Evolutionary conservation across 2,888 invertebrate species (phyloP), one percentile per base, ranked within the genome.

Genomic region (Oxyscelio sp.): DNA sequence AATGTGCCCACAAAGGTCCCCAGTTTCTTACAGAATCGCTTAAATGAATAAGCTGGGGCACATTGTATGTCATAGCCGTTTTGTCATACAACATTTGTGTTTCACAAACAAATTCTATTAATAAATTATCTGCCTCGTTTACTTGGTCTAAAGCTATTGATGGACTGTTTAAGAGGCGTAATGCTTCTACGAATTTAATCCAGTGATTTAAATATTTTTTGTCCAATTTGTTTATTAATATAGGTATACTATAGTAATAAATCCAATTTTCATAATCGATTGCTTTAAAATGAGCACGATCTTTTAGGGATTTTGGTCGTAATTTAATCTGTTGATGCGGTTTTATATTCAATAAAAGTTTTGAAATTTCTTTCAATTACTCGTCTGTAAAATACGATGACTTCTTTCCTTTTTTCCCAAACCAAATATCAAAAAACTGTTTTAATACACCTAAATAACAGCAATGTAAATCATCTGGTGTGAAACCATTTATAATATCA

Each of bases 401-500:
- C n/a, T 52, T 50, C 34, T 21, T 38, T 34, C 22, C 34, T 13
- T 11, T 24, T 2, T 1, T 50, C 0, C 52, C 66, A 19, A 78
- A 70, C 78, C 70, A 78, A 27, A 52, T 52, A 22, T 63, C 24
- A 4, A 59, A 21, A 65, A 86, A 79, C 50, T 79, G 83, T 27
- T 68, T 66, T 8, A 19, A 68, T 13, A 85, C 77, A 4, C 85
- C 85, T 17, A 81, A 65, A 15, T 40, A 38, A 40, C 70, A 31
- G 4, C 65, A 65, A 22, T 82, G 84, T 82, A 84, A 82, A 65
- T 34, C 34, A 56, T 86, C 81, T 3, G 84, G 81, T 22, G 71
- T 75, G 54, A 86, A 86, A 8, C 79, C 68, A 40, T 38, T 15
- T 40, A 84, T 75, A 11, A 84, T 75, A 54, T 75, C 31, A 66